phyloP scores from a whole-genome alignment of 2,888 invertebrate species.

The Deilephila elpenor region DNA sequence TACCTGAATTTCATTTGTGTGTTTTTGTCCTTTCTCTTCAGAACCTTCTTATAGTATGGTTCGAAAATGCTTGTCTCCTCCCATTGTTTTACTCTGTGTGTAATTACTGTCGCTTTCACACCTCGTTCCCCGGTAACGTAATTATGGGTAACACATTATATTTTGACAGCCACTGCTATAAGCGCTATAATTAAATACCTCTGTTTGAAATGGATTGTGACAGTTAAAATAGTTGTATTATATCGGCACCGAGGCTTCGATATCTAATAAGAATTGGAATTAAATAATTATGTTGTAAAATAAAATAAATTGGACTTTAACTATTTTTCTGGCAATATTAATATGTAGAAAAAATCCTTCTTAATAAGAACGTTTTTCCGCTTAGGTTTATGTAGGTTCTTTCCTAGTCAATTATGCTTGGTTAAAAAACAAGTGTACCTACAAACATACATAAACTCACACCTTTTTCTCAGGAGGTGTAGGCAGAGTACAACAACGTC shows the following conservation, averaged over 20 bases:
- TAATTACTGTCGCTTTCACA: not conserved
- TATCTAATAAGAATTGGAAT: too few relatives aligned
- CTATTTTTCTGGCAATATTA: too few relatives aligned
- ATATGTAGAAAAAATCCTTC: too few relatives aligned
- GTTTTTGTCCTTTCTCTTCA: not conserved
- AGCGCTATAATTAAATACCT: not conserved
- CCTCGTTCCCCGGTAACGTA: not conserved
- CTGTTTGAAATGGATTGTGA: not conserved
- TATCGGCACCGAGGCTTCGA: not conserved
- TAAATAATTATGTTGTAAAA: too few relatives aligned
- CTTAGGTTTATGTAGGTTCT: too few relatives aligned
- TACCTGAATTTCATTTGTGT: not conserved
- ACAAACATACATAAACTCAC: too few relatives aligned
- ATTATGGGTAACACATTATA: not conserved
- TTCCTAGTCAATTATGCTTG: too few relatives aligned
- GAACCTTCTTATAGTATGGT: not conserved
- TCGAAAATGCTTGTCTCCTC: not conserved
- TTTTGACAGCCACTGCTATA: not conserved
- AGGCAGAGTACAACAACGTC: too few relatives aligned
- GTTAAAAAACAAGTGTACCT: too few relatives aligned
- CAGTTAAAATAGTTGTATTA: not conserved
- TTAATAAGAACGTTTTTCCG: too few relatives aligned
- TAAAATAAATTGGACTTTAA: too few relatives aligned
- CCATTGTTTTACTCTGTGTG: not conserved
- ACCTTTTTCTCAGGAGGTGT: too few relatives aligned